Conservation (phyloP, 2,797 vertebrate genomes). For the Cossypha niveicapilla region DNA sequence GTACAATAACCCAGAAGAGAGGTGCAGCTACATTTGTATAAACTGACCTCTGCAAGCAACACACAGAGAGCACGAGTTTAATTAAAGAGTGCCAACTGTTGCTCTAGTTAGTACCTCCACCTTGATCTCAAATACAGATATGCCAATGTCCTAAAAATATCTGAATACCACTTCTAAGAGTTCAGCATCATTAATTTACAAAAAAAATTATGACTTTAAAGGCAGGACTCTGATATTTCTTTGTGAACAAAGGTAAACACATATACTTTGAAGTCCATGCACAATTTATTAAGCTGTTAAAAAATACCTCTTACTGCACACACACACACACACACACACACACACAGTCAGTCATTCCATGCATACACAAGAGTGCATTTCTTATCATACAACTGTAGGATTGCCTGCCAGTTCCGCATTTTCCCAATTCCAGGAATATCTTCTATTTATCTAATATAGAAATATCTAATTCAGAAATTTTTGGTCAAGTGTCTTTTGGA, state of each 20-base stretch:
- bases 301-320: not conserved
- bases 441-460: not conserved
- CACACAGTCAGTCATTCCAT: not conserved
- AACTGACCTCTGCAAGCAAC: not conserved
- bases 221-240: not conserved
- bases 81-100: not conserved
- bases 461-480: not conserved
- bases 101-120: not conserved
- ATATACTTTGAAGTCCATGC: not conserved
- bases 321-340: not conserved
- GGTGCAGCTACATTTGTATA: not conserved
- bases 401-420: not conserved
- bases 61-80: not conserved
- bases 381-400: not conserved
- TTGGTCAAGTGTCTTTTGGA: not conserved
- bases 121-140: slow-evolving; percentile 2
- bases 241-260: not conserved
- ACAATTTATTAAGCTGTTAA: not conserved
- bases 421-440: not conserved
- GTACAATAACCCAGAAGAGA: not conserved
- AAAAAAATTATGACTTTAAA: not conserved
- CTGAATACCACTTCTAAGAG: not conserved
- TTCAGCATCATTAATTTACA: not conserved
- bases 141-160: not conserved
- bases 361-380: not conserved